Base-by-base conservation (phyloP, 2,888 invertebrate species). In the Synanthedon myopaeformis region DNA sequence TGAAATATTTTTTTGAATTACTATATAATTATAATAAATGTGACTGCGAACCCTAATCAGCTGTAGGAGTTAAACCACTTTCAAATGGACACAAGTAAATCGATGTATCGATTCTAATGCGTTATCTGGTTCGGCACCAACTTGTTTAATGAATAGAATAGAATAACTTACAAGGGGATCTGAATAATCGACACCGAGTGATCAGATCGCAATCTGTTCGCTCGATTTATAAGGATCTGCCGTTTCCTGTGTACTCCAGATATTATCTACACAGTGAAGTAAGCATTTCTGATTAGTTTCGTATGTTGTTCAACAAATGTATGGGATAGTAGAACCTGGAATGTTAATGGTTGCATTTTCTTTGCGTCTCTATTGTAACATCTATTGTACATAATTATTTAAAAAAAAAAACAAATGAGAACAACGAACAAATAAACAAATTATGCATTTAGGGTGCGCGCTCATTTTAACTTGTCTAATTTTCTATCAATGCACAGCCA, bases 101-200 rank as follows among this genome's bases (percentile, higher is more conserved):
- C 76, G 75, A 77, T 77, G 71, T 73, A 77, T 76, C 70, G 77
- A 76, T 76, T 75, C 72, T 72, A 77, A 77, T 76, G 72, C 76
- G 76, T 74, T 82, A 83, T 82, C 83, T 76, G 67, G 68, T 69
- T 70, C 69, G 67, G 67, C 67, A 70, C 70, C 69, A 74, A 69
- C 67, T 71, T 73, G 77, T 80, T 79, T 76, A 85, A 82, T 83
- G 84, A 85, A 85, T 83, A 75, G 81, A 79, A 74, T 73, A 76
- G 78, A 76, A 82, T 83, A 85, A 84, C 75, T 84, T 82, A 83
- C 80, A 76, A 64, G 71, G 72, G 74, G 74, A 79, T 82, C 81
- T 76, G 78, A 79, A 84, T 86, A 85, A 86, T 86, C 84, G 85
- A 82, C 84, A 80, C 83, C 69, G 72, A 71, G 76, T 79, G 76